Percentiles rank a stretch among this genome's conserved stretches.
phyloP scores from a whole-genome alignment of 1,140 invertebrate genomes.

The Pogonomyrmex californicus region DNA sequence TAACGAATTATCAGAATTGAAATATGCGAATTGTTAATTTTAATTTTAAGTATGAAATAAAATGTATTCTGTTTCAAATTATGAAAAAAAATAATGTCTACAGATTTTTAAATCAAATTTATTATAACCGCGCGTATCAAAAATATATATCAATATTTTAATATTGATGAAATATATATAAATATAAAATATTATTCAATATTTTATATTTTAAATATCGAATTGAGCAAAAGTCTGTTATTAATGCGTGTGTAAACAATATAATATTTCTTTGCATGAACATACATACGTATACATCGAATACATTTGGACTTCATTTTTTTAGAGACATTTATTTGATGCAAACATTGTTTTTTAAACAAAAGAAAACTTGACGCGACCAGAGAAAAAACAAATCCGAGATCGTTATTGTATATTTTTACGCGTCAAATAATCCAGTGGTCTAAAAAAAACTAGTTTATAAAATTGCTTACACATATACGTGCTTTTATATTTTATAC shows the following conservation, averaged over 20 bases:
- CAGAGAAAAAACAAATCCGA: slow-evolving; percentile 48
- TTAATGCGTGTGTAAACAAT: neutral
- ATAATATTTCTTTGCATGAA: neutral
- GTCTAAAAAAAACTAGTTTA: slow-evolving; percentile 55
- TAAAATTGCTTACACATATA: slow-evolving; percentile 47
- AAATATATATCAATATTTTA: too few species aligned
- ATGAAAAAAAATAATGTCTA: too few species aligned
- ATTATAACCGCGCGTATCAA: too few species aligned
- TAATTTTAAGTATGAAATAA: neutral
- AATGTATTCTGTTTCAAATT: neutral
- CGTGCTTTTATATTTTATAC: slow-evolving; percentile 11
- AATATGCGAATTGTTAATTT: neutral
- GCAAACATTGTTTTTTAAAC: slow-evolving; percentile 46
- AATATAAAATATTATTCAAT: too few species aligned
- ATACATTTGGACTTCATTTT: neutral
- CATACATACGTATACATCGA: neutral
- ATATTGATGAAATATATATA: too few species aligned
- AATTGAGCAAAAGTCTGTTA: neutral
- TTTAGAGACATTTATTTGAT: slow-evolving; percentile 51
- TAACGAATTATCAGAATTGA: neutral
- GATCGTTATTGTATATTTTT: slow-evolving; percentile 64
- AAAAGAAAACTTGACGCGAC: slow-evolving; percentile 39
- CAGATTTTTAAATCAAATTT: too few species aligned
- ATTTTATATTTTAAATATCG: neutral
- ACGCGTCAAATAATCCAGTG: slow-evolving; percentile 47